Percentiles rank a stretch among this genome's conserved stretches.
phyloP scores from a whole-genome alignment of 2,797 vertebrate genomes.

The Semaprochilodus insignis region DNA sequence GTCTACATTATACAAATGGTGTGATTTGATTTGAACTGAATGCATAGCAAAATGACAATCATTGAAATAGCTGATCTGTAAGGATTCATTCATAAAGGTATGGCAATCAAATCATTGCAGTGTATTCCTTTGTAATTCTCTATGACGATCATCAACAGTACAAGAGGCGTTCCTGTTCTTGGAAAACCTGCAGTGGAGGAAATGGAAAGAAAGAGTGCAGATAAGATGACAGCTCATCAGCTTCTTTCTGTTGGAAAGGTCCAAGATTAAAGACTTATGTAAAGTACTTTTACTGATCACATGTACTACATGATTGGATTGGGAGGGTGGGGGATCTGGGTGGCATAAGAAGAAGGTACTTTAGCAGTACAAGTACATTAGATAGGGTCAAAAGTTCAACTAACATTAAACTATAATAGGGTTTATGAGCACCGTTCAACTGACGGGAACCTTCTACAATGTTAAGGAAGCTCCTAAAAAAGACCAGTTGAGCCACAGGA shows the following conservation, averaged over 20 bases:
- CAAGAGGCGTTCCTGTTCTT: too few relatives aligned
- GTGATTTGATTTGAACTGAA: too few relatives aligned
- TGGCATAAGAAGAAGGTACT: not conserved
- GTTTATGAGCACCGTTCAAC: not conserved
- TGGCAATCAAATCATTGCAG: too few relatives aligned
- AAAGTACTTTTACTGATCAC: not conserved
- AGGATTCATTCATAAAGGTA: too few relatives aligned
- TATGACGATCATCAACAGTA: too few relatives aligned
- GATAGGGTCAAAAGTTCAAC: slow-evolving; percentile 64
- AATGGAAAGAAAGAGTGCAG: not conserved
- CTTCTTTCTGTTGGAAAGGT: not conserved
- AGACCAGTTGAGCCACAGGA: not conserved
- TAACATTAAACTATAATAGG: not conserved
- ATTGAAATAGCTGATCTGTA: too few relatives aligned
- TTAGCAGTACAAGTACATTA: slow-evolving; percentile 42
- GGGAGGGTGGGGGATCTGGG: not conserved
- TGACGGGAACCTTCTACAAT: not conserved
- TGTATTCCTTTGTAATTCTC: too few relatives aligned
- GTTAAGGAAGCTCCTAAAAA: not conserved
- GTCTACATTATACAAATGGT: too few relatives aligned
- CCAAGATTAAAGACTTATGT: not conserved
- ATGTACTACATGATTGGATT: slow-evolving; percentile 15
- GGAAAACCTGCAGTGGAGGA: not conserved
- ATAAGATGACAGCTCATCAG: not conserved
- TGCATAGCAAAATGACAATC: too few relatives aligned